These are phyloP conservation scores for Bos javanicus DNA, from an alignment of 2,113 vertebrate genomes.

Conservation along the genomic window DNA sequence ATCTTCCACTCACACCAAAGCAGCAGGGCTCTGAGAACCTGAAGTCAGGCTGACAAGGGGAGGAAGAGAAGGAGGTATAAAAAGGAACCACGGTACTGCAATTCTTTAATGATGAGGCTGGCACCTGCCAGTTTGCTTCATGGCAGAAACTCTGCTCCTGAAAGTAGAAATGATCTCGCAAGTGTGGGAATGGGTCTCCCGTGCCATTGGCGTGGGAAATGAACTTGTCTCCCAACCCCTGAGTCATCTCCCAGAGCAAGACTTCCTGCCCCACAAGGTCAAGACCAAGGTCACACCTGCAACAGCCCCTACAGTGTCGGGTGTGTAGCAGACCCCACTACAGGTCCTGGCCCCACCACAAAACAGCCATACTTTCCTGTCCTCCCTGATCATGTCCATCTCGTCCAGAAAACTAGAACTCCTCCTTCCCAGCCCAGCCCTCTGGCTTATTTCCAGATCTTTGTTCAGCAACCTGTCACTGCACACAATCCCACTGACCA, in stretches of 20 bases:
- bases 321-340: neutral
- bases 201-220: neutral
- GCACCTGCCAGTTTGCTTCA: neutral
- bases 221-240: neutral
- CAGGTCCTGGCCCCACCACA: neutral
- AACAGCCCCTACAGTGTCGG: neutral
- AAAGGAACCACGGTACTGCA: neutral
- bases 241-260: neutral
- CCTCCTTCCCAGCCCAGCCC: neutral
- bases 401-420: neutral
- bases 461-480: neutral
- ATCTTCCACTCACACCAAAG: slow-evolving; percentile 26
- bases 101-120: neutral
- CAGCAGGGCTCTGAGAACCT: neutral
- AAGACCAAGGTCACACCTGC: neutral
- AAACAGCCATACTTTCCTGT: neutral
- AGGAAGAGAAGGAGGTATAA: neutral
- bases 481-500: neutral
- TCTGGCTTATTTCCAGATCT: slow-evolving; percentile 17
- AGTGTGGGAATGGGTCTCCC: neutral
- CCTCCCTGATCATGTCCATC: neutral
- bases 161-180: slow-evolving; percentile 20
- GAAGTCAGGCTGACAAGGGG: slow-evolving; percentile 10
- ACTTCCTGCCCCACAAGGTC: neutral
- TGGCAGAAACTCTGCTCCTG: neutral